phyloP scores from a whole-genome alignment of 2,113 vertebrate species.

The Macroglossus sobrinus region DNA sequence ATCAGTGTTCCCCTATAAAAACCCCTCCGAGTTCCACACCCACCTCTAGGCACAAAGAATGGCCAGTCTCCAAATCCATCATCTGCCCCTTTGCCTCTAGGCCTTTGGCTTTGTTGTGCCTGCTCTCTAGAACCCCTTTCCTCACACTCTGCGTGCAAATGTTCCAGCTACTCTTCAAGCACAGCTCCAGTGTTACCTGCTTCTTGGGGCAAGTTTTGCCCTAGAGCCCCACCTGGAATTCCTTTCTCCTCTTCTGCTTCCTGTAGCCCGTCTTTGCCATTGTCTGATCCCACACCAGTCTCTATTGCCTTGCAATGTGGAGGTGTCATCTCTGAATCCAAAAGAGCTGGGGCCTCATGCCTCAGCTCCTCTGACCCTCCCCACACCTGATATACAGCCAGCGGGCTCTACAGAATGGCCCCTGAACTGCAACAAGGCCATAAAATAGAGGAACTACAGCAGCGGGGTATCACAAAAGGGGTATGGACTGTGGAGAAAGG shows the following conservation, averaged over 20 bases:
- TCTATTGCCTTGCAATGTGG: fast-evolving
- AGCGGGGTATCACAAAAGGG: not conserved
- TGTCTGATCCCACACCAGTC: not conserved
- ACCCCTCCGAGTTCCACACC: not conserved
- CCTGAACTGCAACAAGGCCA: not conserved
- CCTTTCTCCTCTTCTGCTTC: not conserved
- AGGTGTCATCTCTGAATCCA: not conserved
- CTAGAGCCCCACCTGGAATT: not conserved
- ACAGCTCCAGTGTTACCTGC: not conserved
- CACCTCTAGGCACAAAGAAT: not conserved
- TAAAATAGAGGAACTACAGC: not conserved
- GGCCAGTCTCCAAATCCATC: not conserved
- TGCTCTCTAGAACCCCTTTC: not conserved
- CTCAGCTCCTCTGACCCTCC: not conserved
- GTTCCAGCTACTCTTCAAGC: not conserved
- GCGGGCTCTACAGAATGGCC: not conserved
- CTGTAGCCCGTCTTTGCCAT: not conserved
- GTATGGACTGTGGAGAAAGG: not conserved
- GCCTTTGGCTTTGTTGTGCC: not conserved
- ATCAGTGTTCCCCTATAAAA: not conserved
- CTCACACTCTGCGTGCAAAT: not conserved
- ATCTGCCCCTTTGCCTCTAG: not conserved
- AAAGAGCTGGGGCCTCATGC: not conserved
- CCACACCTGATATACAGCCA: not conserved
- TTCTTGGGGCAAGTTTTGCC: not conserved